Evolutionary conservation across 2,888 invertebrate species (phyloP).

Genomic region (Encarsia formosa): DNA sequence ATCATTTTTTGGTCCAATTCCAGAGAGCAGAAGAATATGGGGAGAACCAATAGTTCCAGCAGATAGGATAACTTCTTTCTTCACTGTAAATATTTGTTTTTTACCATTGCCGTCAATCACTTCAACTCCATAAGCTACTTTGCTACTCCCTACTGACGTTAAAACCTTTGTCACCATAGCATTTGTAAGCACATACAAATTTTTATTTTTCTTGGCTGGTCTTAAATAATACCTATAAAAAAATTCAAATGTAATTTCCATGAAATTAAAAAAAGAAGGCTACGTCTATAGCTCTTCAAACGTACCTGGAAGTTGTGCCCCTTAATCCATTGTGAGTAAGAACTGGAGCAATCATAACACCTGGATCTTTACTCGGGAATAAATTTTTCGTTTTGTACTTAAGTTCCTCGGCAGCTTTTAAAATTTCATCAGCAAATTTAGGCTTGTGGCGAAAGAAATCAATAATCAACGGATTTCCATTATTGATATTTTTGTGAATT

Average conservation of each 20-base stretch:
- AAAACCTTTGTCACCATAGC: conserved; percentile 52
- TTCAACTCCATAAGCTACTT: conserved; percentile 60
- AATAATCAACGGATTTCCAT: conserved; percentile 38
- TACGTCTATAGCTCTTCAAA: too few relatives aligned
- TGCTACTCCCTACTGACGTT: conserved; percentile 21
- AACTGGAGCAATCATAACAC: conserved; percentile 49
- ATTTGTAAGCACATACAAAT: conserved; percentile 53
- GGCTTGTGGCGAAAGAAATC: conserved; percentile 44
- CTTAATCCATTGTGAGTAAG: conserved; percentile 50
- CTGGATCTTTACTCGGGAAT: conserved; percentile 43
- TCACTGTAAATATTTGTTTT: conserved; percentile 46
- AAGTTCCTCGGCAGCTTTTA: conserved; percentile 43
- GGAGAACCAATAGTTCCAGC: conserved; percentile 56
- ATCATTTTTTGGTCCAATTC: conserved; percentile 53
- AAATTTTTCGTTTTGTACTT: conserved; percentile 42
- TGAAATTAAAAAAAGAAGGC: too few relatives aligned
- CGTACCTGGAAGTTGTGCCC: conserved; percentile 50
- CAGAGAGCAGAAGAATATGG: conserved; percentile 55
- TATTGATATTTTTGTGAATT: conserved; percentile 22
- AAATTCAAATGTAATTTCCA: background rate
- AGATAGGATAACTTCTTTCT: conserved; percentile 54
- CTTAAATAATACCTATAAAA: conserved; percentile 45
- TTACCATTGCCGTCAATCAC: conserved; percentile 47
- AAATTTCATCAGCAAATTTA: conserved; percentile 34
- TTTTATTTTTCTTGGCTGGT: conserved; percentile 43